Evolutionary conservation across 2,888 invertebrate genomes (phyloP).

Genomic region (Polydrusus tereticollis): DNA sequence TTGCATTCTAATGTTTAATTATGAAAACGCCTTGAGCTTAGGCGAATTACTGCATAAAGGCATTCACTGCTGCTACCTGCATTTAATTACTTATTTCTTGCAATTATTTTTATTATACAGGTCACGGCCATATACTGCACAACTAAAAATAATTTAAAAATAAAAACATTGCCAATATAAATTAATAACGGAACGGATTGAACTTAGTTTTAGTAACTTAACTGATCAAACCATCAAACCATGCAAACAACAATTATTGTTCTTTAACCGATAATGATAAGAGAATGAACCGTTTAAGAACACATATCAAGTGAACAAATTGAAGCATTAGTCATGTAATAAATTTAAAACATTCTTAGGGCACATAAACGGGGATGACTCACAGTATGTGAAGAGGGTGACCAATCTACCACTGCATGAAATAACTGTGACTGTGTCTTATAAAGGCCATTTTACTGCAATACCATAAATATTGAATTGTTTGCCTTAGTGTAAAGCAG

Average conservation of each 20-base stretch:
- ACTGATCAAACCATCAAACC: too few relatives aligned
- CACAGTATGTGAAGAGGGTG: slow-evolving; percentile 3
- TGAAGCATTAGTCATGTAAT: slow-evolving; percentile 1
- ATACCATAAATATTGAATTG: too few relatives aligned
- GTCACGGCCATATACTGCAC: slow-evolving; percentile 6
- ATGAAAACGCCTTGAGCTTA: slow-evolving; percentile 37
- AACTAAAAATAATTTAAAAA: not conserved
- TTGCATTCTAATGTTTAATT: slow-evolving; percentile 30
- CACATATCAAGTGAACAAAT: not conserved
- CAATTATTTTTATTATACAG: slow-evolving; percentile 13
- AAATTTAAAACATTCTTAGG: not conserved
- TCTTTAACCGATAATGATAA: not conserved
- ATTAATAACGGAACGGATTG: too few relatives aligned
- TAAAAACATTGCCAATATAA: too few relatives aligned
- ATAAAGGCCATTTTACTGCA: too few relatives aligned
- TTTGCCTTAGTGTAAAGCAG: too few relatives aligned
- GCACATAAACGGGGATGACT: not conserved
- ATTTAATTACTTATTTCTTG: slow-evolving; percentile 22
- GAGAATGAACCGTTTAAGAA: not conserved
- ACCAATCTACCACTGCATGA: not conserved
- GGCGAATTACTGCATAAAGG: slow-evolving; percentile 29
- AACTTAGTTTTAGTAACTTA: too few relatives aligned
- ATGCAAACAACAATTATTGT: too few relatives aligned
- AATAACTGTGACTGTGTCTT: too few relatives aligned
- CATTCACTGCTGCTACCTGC: slow-evolving; percentile 33